phyloP scores from a whole-genome alignment of 2,113 vertebrate genomes.

The Psilopogon haemacephalus region DNA sequence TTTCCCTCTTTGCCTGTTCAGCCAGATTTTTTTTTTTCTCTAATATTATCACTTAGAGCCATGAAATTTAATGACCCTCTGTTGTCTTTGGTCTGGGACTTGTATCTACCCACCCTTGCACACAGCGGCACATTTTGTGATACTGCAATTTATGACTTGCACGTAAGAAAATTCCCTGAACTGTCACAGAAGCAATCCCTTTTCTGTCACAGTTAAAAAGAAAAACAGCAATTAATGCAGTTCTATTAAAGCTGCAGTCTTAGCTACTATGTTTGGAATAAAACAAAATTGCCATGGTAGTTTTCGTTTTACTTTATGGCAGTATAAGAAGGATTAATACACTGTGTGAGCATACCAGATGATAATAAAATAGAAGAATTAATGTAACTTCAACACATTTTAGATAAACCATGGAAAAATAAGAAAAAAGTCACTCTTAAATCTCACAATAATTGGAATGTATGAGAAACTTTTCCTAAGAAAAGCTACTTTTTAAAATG shows the following conservation, averaged over 20 bases:
- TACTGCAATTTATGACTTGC: not conserved
- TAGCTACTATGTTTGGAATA: slow-evolving; percentile 59
- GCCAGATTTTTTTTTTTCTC: too few relatives aligned
- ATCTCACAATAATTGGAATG: slow-evolving; percentile 59
- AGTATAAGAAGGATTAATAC: slow-evolving; percentile 73
- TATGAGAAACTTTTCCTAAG: slow-evolving; percentile 20
- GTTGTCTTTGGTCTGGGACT: not conserved
- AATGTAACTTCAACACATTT: slow-evolving; percentile 63
- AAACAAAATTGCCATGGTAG: slow-evolving; percentile 61
- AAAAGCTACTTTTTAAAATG: slow-evolving; percentile 25
- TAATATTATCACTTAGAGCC: not conserved
- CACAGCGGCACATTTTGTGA: not conserved
- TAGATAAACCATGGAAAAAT: slow-evolving; percentile 72
- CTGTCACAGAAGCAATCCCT: slow-evolving; percentile 54
- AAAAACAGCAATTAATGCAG: slow-evolving; percentile 61
- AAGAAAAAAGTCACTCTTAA: slow-evolving; percentile 60
- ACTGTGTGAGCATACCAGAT: slow-evolving; percentile 28
- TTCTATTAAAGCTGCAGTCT: slow-evolving; percentile 51
- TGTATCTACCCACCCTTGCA: too few relatives aligned
- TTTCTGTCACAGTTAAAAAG: slow-evolving; percentile 40
- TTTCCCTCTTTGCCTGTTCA: not conserved
- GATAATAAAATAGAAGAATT: slow-evolving; percentile 72
- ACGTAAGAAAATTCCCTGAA: not conserved
- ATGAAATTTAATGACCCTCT: not conserved
- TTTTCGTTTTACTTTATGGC: slow-evolving; percentile 66